phyloP scores from a whole-genome alignment of 2,797 vertebrate genomes.

The Gymnothorax reevesii region DNA sequence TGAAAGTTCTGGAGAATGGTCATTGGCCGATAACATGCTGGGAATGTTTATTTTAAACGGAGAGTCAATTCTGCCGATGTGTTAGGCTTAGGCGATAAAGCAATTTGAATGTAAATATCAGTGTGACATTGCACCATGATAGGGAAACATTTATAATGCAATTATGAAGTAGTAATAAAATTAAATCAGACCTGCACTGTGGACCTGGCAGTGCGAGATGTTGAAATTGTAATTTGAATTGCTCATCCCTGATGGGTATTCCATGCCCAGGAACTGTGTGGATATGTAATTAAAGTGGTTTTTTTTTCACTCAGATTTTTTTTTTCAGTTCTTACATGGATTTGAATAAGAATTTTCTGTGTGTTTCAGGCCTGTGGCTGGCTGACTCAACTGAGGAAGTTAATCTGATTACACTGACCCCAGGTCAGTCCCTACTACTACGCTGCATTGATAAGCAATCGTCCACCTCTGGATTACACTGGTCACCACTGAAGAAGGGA shows the following conservation, averaged over 20 bases:
- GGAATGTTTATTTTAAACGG: not conserved
- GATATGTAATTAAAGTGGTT: not conserved
- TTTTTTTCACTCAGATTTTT: not conserved
- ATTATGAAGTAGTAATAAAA: no score
- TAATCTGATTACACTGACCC: slow-evolving; percentile 52
- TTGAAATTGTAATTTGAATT: not conserved
- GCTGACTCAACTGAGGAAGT: not conserved
- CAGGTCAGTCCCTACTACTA: slow-evolving; percentile 64
- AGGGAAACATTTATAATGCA: no score
- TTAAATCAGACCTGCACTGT: no score
- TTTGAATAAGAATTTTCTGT: not conserved
- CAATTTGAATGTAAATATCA: no score
- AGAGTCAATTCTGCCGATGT: no score
- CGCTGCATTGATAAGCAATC: slow-evolving; percentile 28
- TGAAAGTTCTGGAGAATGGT: not conserved
- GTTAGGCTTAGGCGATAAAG: no score
- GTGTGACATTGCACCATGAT: no score
- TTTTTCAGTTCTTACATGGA: not conserved
- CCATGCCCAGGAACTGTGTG: not conserved
- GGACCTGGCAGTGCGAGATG: no score
- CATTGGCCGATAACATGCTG: not conserved
- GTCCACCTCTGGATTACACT: accelerated
- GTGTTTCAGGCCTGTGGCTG: slow-evolving; percentile 52
- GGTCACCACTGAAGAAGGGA: slow-evolving; percentile 33
- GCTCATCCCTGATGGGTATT: not conserved